These are phyloP conservation scores for Cnemophilus loriae DNA, from an alignment of 2,113 vertebrate species.

Conservation along the genomic window DNA sequence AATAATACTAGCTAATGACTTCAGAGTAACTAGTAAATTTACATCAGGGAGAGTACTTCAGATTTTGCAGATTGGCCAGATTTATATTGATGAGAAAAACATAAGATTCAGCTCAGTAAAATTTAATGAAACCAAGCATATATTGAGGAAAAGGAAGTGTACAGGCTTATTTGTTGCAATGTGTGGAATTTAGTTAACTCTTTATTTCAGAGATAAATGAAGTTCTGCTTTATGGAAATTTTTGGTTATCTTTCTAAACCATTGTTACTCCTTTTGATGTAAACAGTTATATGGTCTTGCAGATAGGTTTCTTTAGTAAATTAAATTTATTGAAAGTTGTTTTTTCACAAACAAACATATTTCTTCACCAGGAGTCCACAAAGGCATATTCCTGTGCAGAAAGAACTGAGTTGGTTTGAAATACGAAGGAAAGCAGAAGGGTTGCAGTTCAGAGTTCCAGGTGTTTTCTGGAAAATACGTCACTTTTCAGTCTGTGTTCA, in stretches of 20 bases:
- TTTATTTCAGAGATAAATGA: background rate
- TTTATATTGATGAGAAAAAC: slow-evolving; percentile 35
- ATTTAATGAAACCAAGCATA: slow-evolving; percentile 39
- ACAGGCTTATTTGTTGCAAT: background rate
- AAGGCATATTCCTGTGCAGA: background rate
- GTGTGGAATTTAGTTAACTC: background rate
- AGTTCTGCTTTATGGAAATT: slow-evolving; percentile 1
- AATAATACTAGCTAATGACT: slow-evolving; percentile 53
- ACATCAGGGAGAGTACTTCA: slow-evolving; percentile 44
- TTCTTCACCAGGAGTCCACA: background rate
- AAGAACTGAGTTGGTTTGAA: background rate
- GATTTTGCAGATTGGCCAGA: slow-evolving; percentile 38
- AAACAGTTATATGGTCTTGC: background rate
- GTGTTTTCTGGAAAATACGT: background rate
- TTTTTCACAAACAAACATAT: background rate
- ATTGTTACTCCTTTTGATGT: background rate
- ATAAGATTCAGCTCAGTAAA: slow-evolving; percentile 32
- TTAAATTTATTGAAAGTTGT: background rate
- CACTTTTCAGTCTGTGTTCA: background rate
- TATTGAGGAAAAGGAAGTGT: background rate
- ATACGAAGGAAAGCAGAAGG: background rate
- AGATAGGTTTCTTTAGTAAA: background rate
- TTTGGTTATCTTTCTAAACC: background rate
- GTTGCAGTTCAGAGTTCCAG: background rate
- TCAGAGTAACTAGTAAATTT: slow-evolving; percentile 42